A percentile compares a stretch with the other conserved stretches of the same genome.
Conservation (phyloP, 1,140 invertebrate species). For the Thaumetopoea pityocampa region DNA sequence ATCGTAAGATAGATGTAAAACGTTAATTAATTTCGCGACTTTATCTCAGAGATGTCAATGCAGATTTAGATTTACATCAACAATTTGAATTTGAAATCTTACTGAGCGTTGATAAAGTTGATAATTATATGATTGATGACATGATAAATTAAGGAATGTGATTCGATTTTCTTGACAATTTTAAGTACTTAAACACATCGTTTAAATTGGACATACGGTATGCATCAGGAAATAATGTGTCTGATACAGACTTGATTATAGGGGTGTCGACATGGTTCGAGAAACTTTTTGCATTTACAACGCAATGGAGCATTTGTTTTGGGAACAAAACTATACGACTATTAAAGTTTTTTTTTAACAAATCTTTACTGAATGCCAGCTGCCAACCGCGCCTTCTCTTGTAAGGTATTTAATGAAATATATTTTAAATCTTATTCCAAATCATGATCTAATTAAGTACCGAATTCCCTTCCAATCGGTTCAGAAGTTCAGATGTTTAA, state of each 20-base stretch:
- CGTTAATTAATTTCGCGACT: conserved; percentile 8
- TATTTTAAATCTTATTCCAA: too few relatives aligned
- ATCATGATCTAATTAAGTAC: too few relatives aligned
- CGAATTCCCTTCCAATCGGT: too few relatives aligned
- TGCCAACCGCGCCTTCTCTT: too few relatives aligned
- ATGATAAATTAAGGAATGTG: conserved; percentile 7
- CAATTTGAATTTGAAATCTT: conserved; percentile 5
- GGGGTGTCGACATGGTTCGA: conserved; percentile 12
- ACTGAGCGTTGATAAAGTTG: conserved; percentile 5
- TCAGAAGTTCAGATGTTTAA: too few relatives aligned
- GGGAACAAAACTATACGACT: too few relatives aligned
- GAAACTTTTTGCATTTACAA: too few relatives aligned
- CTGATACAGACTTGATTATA: conserved; percentile 3
- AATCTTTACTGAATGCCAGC: too few relatives aligned
- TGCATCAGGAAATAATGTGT: conserved; percentile 13
- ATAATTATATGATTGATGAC: conserved; percentile 4
- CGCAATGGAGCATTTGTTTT: too few relatives aligned
- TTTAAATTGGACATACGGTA: conserved; percentile 15
- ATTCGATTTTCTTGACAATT: conserved; percentile 14
- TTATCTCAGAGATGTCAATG: conserved; percentile 14
- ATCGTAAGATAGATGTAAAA: background rate
- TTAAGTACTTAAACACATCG: conserved; percentile 16
- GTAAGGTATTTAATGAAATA: too few relatives aligned
- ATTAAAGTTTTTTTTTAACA: too few relatives aligned
- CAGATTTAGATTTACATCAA: conserved; percentile 10